These are phyloP conservation scores for Ectobius pallidus DNA, from an alignment of 2,888 invertebrate species.

Conservation along the genomic window DNA sequence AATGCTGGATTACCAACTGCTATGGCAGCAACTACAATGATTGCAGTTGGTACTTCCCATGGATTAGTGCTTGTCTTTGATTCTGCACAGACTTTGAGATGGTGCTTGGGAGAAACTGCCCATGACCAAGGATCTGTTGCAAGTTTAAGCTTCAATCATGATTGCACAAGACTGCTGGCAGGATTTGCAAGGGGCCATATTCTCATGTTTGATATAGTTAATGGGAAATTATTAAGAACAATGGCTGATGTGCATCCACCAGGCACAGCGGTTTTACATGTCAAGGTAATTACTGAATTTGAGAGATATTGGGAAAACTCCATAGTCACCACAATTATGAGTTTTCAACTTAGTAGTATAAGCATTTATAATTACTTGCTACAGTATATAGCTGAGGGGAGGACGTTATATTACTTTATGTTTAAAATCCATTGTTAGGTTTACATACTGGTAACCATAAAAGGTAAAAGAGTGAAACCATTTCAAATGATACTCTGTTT, in stretches of 20 bases:
- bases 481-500: too few relatives aligned
- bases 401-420: too few relatives aligned
- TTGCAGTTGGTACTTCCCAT: constrained; percentile 94
- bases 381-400: too few relatives aligned
- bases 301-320: neutral
- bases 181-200: constrained; percentile 83
- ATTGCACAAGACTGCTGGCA: constrained; percentile 82
- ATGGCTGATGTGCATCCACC: constrained; percentile 83
- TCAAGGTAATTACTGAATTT: constrained; percentile 62
- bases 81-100: constrained; percentile 83
- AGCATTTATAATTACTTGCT: too few relatives aligned
- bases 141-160: constrained; percentile 81
- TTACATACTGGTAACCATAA: too few relatives aligned
- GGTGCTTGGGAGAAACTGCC: constrained; percentile 77
- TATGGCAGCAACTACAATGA: constrained; percentile 76
- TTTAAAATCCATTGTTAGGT: too few relatives aligned
- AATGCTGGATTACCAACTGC: constrained; percentile 89
- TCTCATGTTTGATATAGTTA: constrained; percentile 85
- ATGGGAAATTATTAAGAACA: constrained; percentile 76
- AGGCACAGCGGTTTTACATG: constrained; percentile 80
- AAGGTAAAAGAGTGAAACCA: too few relatives aligned
- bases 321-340: neutral
- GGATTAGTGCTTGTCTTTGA: constrained; percentile 89
- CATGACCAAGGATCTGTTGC: constrained; percentile 68
- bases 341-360: too few relatives aligned